Evolutionary conservation across 2,113 vertebrate genomes (phyloP), one percentile per base, ranked within the genome.

Genomic region (Neolamprologus fasciatus): DNA sequence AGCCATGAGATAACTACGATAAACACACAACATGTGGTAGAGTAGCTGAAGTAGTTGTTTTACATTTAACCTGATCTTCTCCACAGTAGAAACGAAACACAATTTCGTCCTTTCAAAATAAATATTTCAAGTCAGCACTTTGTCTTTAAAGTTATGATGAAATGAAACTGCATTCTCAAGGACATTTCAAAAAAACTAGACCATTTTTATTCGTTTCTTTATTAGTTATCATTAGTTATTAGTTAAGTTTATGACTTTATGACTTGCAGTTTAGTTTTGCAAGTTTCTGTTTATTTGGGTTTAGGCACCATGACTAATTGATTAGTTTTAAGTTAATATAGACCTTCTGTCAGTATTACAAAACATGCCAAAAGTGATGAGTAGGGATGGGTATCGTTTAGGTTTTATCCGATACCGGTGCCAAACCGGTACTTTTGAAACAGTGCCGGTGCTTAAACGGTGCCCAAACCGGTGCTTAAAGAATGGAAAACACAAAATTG

Each of bases 141-240:
- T 45, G 14, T 26, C 40, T 23, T 73, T 17, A 45, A 73, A 17
- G 21, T 47, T 73, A 47, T 73, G 40, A 47, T 76, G 40, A 13
- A 21, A 42, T 23, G 11, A 47, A 45, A 19, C 23, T 47, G 40
- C 23, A 28, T 76, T 47, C 6, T 73, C 9, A 45, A 16, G 14
- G 0, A 45, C 40, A 73, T 47, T 45, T 71, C 0, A 71, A 14
- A 61, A 31, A 23, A 73, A 40, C 42, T 68, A 2, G 31, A 40
- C 19, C 7, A 40, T 68, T 68, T 35, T 63, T 35, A 63, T 35
- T 33, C 0, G 6, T 63, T 63, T 61, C 57, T 31, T 61, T 61
- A 58, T 31, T 33, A 61, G 3, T 63, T 35, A 35, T 63, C 6
- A 63, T 7, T 0, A n/a, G 9, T 7, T 63, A 63, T 35, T 63